Base-by-base conservation (phyloP, 2,888 invertebrate species). In the Eulithis testata region DNA sequence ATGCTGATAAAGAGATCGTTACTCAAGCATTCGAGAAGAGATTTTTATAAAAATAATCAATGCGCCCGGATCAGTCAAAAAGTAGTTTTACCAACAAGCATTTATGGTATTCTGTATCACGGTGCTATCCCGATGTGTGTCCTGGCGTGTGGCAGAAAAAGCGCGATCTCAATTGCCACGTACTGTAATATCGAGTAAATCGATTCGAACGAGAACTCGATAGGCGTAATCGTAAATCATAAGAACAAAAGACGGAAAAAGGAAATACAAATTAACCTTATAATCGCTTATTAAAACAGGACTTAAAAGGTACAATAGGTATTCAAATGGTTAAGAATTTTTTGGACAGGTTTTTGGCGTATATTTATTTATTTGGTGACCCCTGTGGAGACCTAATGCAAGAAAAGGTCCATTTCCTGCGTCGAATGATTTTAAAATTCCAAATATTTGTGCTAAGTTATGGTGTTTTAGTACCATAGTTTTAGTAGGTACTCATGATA, bases 171-270 rank as follows among this genome's bases (percentile, higher is more conserved):
- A 65, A 37, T 4, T 6, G 9, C 4, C 60, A 47, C 47, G 36
- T 6, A 60, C 52, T 65, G 60, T 58, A 49, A 37, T 40, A 56
- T 56, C 70, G 65, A 61, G 83, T 82, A 84, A 86, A 83, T 83
- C 83, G 87, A 85, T 81, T 82, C 77, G 75, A 60, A 78, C 76
- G 75, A 78, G 82, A 83, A 83, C 80, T 81, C 82, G 86, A 85
- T 83, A 82, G 84, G 80, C 77, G 81, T 76, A 82, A 79, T 86
- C 88, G 82, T 91, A 91, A 91, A 91, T 90, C 90, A 90, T 75
- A 76, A 73, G 85, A 91, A 91, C 90, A 91, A 91, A 90, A 87
- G 89, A 87, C 89, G 88, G 90, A 86, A 89, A 86, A 88, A 88
- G 83, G 81, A 85, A 88, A 87, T 88, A 90, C 90, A 90, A 91